Evolutionary conservation across 1,140 invertebrate species (phyloP).

Genomic region (Bathynomus jamesi): DNA sequence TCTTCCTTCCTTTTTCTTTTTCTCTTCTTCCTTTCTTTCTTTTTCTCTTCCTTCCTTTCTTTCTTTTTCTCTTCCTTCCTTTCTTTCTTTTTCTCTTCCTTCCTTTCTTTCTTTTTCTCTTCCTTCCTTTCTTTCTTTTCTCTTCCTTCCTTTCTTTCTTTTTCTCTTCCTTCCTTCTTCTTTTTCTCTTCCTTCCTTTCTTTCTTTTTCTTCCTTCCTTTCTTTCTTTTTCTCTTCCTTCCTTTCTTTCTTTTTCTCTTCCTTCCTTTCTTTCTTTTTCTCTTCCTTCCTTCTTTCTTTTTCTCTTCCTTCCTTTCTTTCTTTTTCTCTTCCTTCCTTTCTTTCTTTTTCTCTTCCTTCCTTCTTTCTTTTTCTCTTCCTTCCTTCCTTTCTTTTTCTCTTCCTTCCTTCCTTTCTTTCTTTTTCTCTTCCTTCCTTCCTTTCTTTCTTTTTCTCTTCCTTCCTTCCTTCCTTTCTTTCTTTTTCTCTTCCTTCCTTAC

Average conservation of each 20-base stretch:
- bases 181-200: no score
- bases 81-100: no score
- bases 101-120: neutral
- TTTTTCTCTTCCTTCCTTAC: no score
- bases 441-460: neutral
- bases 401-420: no score
- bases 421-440: neutral
- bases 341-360: neutral
- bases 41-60: neutral
- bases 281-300: constrained; percentile 2
- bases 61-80: neutral
- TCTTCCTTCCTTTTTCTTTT: neutral
- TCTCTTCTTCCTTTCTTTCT: constrained; percentile 6
- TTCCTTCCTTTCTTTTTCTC: neutral
- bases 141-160: neutral
- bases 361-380: neutral
- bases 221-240: neutral
- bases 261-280: constrained; percentile 8
- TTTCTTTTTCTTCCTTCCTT: no score
- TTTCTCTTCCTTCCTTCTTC: neutral
- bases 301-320: neutral
- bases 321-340: neutral
- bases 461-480: no score
- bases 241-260: constrained; percentile 11
- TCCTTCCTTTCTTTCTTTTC: no score